Conservation (phyloP, 1,140 invertebrate genomes). For the Euwallacea similis region DNA sequence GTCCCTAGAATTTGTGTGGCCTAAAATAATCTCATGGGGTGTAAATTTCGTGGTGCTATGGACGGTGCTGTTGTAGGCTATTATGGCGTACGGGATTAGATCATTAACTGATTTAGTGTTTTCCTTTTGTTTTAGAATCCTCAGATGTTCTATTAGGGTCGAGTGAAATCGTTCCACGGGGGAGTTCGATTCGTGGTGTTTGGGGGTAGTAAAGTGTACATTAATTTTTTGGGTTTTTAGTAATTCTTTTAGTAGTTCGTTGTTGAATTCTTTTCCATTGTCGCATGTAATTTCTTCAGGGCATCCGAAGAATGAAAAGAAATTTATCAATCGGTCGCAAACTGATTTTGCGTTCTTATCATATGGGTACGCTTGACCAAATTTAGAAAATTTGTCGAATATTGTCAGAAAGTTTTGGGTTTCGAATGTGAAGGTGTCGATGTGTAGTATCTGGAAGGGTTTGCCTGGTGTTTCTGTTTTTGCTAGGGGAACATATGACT, state of each 20-base stretch:
- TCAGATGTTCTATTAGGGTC: slow-evolving; percentile 37
- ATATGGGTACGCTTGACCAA: slow-evolving; percentile 33
- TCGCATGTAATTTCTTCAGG: slow-evolving; percentile 39
- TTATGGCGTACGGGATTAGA: slow-evolving; percentile 18
- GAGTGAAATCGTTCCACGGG: slow-evolving; percentile 16
- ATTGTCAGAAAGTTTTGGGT: slow-evolving; percentile 35
- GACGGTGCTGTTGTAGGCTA: slow-evolving; percentile 13
- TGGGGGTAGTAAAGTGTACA: slow-evolving; percentile 43
- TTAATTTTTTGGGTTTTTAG: slow-evolving; percentile 14
- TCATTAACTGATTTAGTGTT: slow-evolving; percentile 5
- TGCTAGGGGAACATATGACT: slow-evolving; percentile 25
- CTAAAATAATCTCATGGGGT: slow-evolving; percentile 19
- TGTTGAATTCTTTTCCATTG: slow-evolving; percentile 42
- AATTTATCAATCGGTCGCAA: slow-evolving; percentile 32
- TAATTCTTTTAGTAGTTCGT: slow-evolving; percentile 33
- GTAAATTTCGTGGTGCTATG: slow-evolving; percentile 19
- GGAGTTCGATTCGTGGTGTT: slow-evolving; percentile 37
- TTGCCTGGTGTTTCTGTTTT: slow-evolving; percentile 19
- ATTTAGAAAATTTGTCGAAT: slow-evolving; percentile 35
- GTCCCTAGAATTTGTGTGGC: slow-evolving; percentile 17
- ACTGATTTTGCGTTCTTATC: slow-evolving; percentile 19
- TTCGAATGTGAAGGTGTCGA: slow-evolving; percentile 28
- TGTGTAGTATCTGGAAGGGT: slow-evolving; percentile 37
- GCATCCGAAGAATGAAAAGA: slow-evolving; percentile 36
- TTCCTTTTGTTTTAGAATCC: slow-evolving; percentile 43